Evolutionary conservation across 1,140 invertebrate species (phyloP).

Genomic region (Orius laevigatus): DNA sequence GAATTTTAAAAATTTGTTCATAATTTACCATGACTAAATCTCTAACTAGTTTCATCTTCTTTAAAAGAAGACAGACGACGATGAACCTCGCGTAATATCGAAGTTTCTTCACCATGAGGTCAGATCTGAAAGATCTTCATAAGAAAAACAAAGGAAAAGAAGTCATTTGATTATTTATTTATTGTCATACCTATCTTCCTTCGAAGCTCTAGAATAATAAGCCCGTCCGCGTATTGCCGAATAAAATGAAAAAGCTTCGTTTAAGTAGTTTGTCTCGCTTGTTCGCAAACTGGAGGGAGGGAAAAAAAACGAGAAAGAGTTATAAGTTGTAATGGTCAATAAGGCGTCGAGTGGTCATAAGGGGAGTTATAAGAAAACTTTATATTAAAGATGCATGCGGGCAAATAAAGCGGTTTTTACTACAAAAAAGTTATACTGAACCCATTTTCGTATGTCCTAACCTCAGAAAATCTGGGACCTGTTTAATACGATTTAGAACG

Average conservation of each 20-base stretch:
- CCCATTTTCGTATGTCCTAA: too few relatives aligned
- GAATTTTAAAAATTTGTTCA: not conserved
- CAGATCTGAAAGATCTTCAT: slow-evolving; percentile 40
- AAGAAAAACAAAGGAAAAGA: not conserved
- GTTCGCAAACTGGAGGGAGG: slow-evolving; percentile 54
- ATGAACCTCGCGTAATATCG: slow-evolving; percentile 94
- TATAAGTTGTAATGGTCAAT: too few relatives aligned
- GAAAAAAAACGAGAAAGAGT: too few relatives aligned
- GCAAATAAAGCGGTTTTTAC: too few relatives aligned
- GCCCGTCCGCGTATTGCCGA: slow-evolving; percentile 82
- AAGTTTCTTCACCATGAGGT: slow-evolving; percentile 95
- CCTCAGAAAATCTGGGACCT: too few relatives aligned
- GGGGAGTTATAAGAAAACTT: too few relatives aligned
- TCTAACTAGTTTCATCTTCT: slow-evolving; percentile 84
- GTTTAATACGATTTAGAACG: too few relatives aligned
- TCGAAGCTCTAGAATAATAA: slow-evolving; percentile 85
- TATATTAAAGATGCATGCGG: too few relatives aligned
- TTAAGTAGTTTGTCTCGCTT: slow-evolving; percentile 90
- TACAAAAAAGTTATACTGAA: too few relatives aligned
- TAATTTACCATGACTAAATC: slow-evolving; percentile 60
- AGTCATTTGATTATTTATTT: not conserved
- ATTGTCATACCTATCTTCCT: slow-evolving; percentile 64
- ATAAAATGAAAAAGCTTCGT: slow-evolving; percentile 93
- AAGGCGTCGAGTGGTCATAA: too few relatives aligned
- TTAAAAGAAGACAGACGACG: slow-evolving; percentile 84